phyloP scores from a whole-genome alignment of 1,140 invertebrate genomes.

The Caenorhabditis brenneri region DNA sequence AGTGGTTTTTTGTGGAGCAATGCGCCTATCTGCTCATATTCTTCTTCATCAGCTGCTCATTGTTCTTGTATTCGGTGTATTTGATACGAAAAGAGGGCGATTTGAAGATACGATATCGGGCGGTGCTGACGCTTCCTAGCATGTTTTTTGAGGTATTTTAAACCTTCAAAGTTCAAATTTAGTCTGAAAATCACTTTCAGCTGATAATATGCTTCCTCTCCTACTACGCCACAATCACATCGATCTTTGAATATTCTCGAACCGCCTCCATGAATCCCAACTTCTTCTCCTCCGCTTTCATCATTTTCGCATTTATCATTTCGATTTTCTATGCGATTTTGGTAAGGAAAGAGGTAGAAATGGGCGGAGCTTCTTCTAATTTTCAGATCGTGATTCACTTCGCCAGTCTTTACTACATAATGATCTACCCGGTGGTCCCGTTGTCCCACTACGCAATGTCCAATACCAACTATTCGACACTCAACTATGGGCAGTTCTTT shows the following conservation, averaged over 20 bases:
- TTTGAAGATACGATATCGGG: not conserved
- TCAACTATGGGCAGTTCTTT: not conserved
- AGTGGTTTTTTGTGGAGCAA: not conserved
- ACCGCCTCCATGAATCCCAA: not conserved
- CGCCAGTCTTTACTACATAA: not conserved
- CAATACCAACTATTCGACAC: not conserved
- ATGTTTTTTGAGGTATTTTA: slow-evolving; percentile 10
- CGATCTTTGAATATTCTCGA: not conserved
- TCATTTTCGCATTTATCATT: slow-evolving; percentile 19
- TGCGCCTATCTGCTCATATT: not conserved
- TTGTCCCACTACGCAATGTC: not conserved
- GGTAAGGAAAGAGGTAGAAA: not conserved
- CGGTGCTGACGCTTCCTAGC: not conserved
- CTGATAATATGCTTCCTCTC: not conserved
- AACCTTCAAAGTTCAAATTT: not conserved
- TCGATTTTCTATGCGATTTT: not conserved
- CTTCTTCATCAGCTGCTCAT: not conserved
- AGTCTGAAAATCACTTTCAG: not conserved
- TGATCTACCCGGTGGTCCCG: not conserved
- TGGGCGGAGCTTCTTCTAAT: too few relatives aligned
- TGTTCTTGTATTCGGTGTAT: slow-evolving; percentile 32
- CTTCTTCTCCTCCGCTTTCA: not conserved
- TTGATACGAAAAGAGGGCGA: not conserved
- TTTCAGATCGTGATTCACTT: slow-evolving; percentile 8
- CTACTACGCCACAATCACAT: slow-evolving; percentile 6